A percentile compares a stretch with the other conserved stretches of the same genome.
phyloP scores from a whole-genome alignment of 2,113 vertebrate species.

The Herpetotheres cachinnans region DNA sequence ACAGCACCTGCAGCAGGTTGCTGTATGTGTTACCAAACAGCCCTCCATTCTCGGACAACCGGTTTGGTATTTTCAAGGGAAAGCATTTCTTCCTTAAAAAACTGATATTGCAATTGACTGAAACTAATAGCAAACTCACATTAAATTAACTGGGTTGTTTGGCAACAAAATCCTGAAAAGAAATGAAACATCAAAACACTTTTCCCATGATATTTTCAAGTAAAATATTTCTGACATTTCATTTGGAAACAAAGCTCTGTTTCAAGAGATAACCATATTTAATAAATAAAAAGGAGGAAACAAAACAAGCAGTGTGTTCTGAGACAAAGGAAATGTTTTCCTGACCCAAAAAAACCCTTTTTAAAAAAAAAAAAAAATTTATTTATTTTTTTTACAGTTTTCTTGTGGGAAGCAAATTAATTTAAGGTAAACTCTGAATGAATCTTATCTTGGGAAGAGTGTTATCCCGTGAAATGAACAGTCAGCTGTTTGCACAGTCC shows the following conservation, averaged over 20 bases:
- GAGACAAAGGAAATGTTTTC: background rate
- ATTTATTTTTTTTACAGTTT: no score
- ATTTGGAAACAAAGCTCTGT: background rate
- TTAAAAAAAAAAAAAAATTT: no score
- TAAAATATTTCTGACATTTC: background rate
- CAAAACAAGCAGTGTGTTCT: background rate
- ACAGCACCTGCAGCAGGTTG: background rate
- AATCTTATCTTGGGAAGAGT: background rate
- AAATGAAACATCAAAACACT: background rate
- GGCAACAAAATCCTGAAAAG: background rate
- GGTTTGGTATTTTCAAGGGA: background rate
- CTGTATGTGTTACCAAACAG: background rate
- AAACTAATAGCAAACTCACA: background rate
- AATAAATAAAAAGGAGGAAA: background rate
- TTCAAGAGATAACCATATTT: background rate
- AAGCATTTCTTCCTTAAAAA: background rate
- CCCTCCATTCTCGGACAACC: rapidly evolving
- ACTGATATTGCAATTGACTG: background rate
- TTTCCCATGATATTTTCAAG: background rate
- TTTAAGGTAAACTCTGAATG: background rate
- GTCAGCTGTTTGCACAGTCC: background rate
- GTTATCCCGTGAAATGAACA: background rate
- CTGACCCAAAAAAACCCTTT: background rate
- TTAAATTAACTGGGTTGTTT: background rate
- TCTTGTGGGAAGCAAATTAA: background rate